phyloP scores from a whole-genome alignment of 92 coral and sea anemone species.

The Palythoa caribaeorum region DNA sequence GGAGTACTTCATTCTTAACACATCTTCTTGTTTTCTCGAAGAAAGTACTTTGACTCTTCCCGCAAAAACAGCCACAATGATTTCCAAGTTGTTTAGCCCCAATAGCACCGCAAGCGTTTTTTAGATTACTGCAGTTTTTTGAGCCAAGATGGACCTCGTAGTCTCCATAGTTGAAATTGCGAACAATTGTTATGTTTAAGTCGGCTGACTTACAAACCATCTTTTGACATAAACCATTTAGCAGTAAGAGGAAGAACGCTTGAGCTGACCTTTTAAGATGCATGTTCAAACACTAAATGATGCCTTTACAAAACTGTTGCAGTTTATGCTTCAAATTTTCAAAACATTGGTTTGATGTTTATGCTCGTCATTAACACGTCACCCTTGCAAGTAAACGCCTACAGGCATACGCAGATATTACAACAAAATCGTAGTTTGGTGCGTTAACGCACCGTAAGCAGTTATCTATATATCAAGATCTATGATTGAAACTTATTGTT shows the following conservation, averaged over 20 bases:
- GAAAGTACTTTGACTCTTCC: constrained; percentile 24
- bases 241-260: not conserved
- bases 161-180: constrained; percentile 15
- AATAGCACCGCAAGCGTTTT: not conserved
- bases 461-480: too few species aligned
- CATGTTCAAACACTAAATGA: not conserved
- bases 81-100: not conserved
- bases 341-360: not conserved
- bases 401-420: not conserved
- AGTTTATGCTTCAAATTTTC: not conserved
- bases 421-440: not conserved
- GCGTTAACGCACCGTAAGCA: not conserved
- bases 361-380: not conserved
- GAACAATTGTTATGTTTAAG: constrained; percentile 19
- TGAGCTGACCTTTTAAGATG: not conserved
- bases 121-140: not conserved
- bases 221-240: not conserved
- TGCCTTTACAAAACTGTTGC: too few species aligned
- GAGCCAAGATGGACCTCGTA: not conserved
- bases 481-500: too few species aligned
- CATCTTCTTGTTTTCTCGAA: constrained; percentile 18
- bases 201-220: not conserved
- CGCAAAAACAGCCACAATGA: constrained; percentile 27
- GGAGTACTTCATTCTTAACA: not conserved
- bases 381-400: not conserved